Evolutionary conservation across 2,888 invertebrate species (phyloP), one percentile per base, ranked within the genome.

Genomic region (Drosophila peninsularis): DNA sequence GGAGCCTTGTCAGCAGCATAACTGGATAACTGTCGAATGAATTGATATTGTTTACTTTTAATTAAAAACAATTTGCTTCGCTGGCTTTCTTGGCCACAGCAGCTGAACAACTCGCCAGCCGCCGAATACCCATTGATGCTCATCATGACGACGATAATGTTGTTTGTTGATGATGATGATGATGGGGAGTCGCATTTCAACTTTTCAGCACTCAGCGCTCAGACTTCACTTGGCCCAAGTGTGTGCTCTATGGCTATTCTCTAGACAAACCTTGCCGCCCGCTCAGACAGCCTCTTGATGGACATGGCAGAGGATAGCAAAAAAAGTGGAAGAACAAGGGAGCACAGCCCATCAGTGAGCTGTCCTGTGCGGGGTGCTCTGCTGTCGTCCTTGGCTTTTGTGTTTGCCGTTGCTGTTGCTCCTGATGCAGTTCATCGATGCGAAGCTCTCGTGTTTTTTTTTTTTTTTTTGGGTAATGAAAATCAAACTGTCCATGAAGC

Each of bases 51-150:
- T 86, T 87, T 87, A 79, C 85, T 87, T 86, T 86, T 86, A 86
- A 86, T 86, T 86, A 86, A 86, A 86, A 86, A 85, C 86, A 86
- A 83, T 86, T 86, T 86, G 86, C 86, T 87, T 83, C 86, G 86
- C 83, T 87, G 80, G 82, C 80, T 79, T 83, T 75, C 85, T 77
- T 78, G 83, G 83, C 82, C 81, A 72, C 56, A 68, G 70, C 74
- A 61, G 55, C 63, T 60, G 45, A 50, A 58, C 52, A 70, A 76
- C 61, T 67, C 55, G 47, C 21, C 62, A 39, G 65, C 47, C 54
- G 42, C 36, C 36, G 60, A 55, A 60, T 55, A 36, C 41, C 41
- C 60, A 67, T 62, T 49, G 62, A 42, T 49, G 49, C 50, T 50
- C 30, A 37, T 14, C 34, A 10, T 19, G 54, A 14, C 41, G 42